Conservation (phyloP, 2,797 vertebrate species). For the Graptemys geographica region DNA sequence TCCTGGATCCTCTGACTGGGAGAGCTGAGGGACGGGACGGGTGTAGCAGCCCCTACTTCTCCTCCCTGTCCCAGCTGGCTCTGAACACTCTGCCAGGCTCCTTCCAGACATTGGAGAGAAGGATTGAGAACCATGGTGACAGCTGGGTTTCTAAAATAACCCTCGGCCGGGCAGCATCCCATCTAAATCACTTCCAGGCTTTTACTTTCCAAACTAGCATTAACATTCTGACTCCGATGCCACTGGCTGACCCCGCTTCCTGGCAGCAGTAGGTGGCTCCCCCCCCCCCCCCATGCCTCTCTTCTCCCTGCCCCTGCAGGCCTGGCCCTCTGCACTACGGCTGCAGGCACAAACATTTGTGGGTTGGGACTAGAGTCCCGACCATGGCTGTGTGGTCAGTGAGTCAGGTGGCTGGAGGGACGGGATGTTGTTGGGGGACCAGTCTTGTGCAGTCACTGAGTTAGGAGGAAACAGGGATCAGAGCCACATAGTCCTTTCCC, state of each 20-base stretch:
- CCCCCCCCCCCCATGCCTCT: neutral
- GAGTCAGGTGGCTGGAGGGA: neutral
- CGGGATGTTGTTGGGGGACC: too few relatives aligned
- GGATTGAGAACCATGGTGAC: neutral
- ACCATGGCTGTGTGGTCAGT: neutral
- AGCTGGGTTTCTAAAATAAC: neutral
- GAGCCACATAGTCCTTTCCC: neutral
- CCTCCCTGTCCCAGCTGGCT: neutral
- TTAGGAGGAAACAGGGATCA: neutral
- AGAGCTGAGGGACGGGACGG: neutral
- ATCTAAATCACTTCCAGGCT: neutral
- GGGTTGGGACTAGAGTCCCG: neutral
- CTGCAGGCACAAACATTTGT: neutral
- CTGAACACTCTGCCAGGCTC: neutral
- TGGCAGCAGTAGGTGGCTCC: neutral
- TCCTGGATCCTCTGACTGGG: neutral
- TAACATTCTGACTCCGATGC: neutral
- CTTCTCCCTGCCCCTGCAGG: neutral
- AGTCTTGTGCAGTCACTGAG: neutral
- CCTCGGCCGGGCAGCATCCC: neutral
- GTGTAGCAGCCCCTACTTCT: accelerated
- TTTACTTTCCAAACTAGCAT: neutral
- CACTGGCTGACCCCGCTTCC: accelerated
- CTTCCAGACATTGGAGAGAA: neutral
- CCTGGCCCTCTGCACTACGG: neutral